These are phyloP conservation scores for Zoroaster sp. DNA, from an alignment of 53 echinoderm and acorn worm species.

Conservation along the genomic window DNA sequence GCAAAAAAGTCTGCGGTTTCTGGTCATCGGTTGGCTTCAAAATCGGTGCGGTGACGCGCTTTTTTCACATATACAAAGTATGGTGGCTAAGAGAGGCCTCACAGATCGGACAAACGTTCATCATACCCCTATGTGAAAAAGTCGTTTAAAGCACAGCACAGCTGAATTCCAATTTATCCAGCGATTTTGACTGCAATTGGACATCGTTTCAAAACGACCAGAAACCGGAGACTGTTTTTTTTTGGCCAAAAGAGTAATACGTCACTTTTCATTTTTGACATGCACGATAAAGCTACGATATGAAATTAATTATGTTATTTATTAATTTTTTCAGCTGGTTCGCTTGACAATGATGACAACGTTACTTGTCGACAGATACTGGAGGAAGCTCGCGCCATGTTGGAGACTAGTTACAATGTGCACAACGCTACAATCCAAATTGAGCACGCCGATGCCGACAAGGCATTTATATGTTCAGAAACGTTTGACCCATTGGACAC, in stretches of 20 bases:
- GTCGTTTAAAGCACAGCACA: too few species aligned
- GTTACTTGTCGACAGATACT: conserved; percentile 57
- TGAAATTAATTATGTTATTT: background rate
- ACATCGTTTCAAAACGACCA: too few species aligned
- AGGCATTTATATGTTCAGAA: conserved; percentile 52
- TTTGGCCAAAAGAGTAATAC: background rate
- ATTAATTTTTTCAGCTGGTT: conserved; percentile 42
- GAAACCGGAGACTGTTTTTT: too few species aligned
- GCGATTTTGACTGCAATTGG: background rate
- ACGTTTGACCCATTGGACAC: conserved; percentile 6
- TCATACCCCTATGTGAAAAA: too few species aligned
- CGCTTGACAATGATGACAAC: conserved; percentile 68
- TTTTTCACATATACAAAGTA: too few species aligned
- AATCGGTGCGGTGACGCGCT: too few species aligned
- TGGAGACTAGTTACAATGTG: conserved; percentile 59
- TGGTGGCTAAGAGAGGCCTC: too few species aligned
- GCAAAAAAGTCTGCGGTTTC: too few species aligned
- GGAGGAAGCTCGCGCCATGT: conserved; percentile 59
- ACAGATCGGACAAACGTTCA: too few species aligned
- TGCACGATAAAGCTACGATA: too few species aligned
- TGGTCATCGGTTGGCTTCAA: too few species aligned
- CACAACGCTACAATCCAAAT: conserved; percentile 68
- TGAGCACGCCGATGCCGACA: conserved; percentile 69
- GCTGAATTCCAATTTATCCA: too few species aligned
- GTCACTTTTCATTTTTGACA: background rate